These are phyloP conservation scores for Lagopus leucura DNA, from an alignment of 2,113 vertebrate species.

Conservation along the genomic window DNA sequence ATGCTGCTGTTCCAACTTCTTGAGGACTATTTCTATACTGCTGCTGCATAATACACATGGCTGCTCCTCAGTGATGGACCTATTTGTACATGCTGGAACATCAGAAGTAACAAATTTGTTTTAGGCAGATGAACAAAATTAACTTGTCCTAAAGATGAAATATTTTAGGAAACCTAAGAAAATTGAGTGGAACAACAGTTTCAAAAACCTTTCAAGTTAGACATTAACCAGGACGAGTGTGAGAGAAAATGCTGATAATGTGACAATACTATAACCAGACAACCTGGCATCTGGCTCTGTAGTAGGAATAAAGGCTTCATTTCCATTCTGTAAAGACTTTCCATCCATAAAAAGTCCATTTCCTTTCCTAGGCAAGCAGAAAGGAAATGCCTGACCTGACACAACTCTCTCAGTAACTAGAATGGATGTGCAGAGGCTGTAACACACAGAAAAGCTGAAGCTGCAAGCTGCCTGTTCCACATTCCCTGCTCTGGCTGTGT, in stretches of 20 bases:
- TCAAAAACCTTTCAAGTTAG: conserved; percentile 7
- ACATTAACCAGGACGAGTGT: neutral
- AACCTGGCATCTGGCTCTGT: neutral
- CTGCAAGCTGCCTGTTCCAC: neutral
- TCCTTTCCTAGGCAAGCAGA: neutral
- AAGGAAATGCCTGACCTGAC: neutral
- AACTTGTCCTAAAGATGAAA: neutral
- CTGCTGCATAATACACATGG: neutral
- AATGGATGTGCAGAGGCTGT: neutral
- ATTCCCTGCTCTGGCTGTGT: neutral
- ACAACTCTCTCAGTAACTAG: neutral
- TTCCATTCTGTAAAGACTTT: conserved; percentile 10
- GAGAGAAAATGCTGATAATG: neutral
- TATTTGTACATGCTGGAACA: neutral
- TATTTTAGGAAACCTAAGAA: neutral
- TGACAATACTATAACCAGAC: conserved; percentile 1
- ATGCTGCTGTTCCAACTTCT: neutral
- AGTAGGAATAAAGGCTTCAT: conserved; percentile 1
- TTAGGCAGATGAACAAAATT: neutral
- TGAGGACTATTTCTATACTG: neutral
- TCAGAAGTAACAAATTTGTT: neutral
- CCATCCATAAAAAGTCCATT: neutral
- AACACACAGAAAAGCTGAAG: neutral
- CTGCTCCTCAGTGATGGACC: neutral
- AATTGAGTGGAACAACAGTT: neutral